These are phyloP conservation scores for Hemaris fuciformis DNA, from an alignment of 2,888 invertebrate genomes.

Conservation along the genomic window DNA sequence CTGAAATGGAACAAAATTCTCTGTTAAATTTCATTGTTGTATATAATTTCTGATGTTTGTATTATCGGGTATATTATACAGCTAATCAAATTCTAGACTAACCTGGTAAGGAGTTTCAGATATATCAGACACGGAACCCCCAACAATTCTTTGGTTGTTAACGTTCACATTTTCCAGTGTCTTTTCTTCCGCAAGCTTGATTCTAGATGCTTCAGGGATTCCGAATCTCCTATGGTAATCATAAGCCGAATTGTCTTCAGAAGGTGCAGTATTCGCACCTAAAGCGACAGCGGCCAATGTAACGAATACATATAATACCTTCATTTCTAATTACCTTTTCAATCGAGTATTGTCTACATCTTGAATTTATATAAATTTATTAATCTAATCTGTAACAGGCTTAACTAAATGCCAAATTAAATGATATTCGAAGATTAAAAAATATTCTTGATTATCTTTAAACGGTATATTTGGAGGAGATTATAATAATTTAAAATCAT, in stretches of 20 bases:
- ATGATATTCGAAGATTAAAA: not conserved
- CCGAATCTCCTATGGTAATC: conserved; percentile 50
- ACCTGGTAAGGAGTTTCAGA: conserved; percentile 55
- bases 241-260: conserved; percentile 31
- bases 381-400: conserved; percentile 12
- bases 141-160: conserved; percentile 43
- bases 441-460: too few species aligned
- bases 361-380: not conserved
- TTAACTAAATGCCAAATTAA: not conserved
- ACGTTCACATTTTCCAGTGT: conserved; percentile 17
- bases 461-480: too few species aligned
- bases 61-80: too few species aligned
- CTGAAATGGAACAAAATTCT: conserved; percentile 27
- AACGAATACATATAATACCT: conserved; percentile 31
- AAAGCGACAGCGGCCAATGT: conserved; percentile 35
- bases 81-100: too few species aligned
- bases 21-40: too few species aligned
- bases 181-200: conserved; percentile 41
- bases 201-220: conserved; percentile 43
- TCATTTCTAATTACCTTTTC: conserved; percentile 24
- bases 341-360: not conserved
- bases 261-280: conserved; percentile 26
- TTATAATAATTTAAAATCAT: too few species aligned
- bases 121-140: conserved; percentile 44
- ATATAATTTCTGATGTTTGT: too few species aligned